phyloP scores from a whole-genome alignment of 2,888 invertebrate species.

The Lypha dubia region DNA sequence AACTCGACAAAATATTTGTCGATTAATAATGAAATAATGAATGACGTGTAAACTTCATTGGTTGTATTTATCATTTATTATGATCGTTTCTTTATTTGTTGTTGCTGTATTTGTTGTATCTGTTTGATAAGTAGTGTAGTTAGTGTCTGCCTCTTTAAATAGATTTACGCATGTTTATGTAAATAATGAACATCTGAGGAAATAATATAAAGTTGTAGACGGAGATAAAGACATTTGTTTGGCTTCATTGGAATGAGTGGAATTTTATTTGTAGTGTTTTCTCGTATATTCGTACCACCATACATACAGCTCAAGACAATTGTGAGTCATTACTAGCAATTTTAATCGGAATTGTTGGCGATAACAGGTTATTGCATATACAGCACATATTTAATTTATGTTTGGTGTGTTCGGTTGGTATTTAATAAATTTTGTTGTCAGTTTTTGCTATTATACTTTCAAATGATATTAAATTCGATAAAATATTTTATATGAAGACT shows the following conservation, averaged over 20 bases:
- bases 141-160: background rate
- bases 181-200: conserved; percentile 13
- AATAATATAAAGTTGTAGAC: background rate
- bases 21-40: conserved; percentile 14
- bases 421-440: background rate
- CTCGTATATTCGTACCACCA: background rate
- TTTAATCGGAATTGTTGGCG: background rate
- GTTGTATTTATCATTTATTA: background rate
- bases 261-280: background rate
- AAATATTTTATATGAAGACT: no score
- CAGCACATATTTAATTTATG: background rate
- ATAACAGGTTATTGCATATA: background rate
- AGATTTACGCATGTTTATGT: conserved; percentile 30
- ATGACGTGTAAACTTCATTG: conserved; percentile 13
- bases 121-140: background rate
- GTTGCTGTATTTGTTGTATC: background rate
- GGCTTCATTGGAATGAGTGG: conserved; percentile 59
- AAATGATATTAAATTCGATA: no score
- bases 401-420: background rate
- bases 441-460: no score
- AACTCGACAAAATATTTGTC: background rate
- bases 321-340: background rate
- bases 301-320: background rate
- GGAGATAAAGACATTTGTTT: conserved; percentile 55
- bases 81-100: conserved; percentile 39